phyloP scores from a whole-genome alignment of 2,888 invertebrate species.

The Abscondita cerata region DNA sequence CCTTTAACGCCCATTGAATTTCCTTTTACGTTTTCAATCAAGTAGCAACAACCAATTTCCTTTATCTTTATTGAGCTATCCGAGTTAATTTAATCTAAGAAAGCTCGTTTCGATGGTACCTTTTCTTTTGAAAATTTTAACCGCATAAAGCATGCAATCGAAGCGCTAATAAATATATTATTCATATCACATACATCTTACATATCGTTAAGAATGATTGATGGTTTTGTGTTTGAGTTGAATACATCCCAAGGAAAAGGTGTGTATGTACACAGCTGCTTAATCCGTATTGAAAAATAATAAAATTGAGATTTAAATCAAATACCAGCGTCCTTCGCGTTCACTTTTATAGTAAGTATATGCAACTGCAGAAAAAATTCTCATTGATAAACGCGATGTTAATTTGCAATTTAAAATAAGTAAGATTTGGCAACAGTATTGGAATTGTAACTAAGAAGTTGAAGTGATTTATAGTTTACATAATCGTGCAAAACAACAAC shows the following conservation, averaged over 20 bases:
- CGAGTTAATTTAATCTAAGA: constrained; percentile 21
- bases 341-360: background rate
- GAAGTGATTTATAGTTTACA: constrained; percentile 27
- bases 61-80: constrained; percentile 19
- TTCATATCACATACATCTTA: constrained; percentile 16
- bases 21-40: constrained; percentile 35
- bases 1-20: constrained; percentile 35
- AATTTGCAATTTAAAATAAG: constrained; percentile 2
- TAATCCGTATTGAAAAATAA: background rate
- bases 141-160: no score
- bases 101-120: constrained; percentile 9
- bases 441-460: constrained; percentile 16
- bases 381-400: background rate
- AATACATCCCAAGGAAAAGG: constrained; percentile 19
- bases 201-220: constrained; percentile 19
- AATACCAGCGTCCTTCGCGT: background rate
- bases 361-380: background rate
- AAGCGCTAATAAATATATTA: no score
- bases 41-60: constrained; percentile 30
- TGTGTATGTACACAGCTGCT: constrained; percentile 5
- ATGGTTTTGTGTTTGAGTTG: constrained; percentile 8
- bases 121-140: constrained; percentile 10
- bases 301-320: background rate
- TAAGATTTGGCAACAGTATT: constrained; percentile 18
- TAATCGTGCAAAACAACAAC: constrained; percentile 32